phyloP scores from a whole-genome alignment of 2,888 invertebrate genomes.

The Globia sparganii region DNA sequence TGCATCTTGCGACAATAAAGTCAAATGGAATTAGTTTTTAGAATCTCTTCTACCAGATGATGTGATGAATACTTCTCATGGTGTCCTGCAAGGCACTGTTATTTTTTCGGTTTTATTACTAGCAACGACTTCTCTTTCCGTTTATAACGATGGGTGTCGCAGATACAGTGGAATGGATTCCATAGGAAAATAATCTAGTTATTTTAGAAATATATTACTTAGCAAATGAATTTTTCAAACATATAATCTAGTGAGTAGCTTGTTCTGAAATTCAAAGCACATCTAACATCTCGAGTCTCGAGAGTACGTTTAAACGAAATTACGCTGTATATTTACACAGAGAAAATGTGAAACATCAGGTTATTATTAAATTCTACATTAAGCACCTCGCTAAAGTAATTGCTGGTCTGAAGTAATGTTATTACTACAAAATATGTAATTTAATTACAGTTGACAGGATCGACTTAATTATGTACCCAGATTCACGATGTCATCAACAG shows the following conservation, averaged over 20 bases:
- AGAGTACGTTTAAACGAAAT: conserved; percentile 24
- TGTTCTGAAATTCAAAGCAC: conserved; percentile 22
- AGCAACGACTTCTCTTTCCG: neutral
- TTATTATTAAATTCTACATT: conserved; percentile 59
- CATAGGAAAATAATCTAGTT: neutral
- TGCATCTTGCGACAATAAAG: conserved; percentile 44
- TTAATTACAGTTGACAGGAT: conserved; percentile 61
- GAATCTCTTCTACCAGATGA: neutral
- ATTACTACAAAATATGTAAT: conserved; percentile 60
- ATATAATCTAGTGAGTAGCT: neutral
- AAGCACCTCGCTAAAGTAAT: conserved; percentile 57
- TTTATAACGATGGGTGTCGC: neutral
- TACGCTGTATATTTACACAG: conserved; percentile 20
- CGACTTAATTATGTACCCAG: conserved; percentile 57
- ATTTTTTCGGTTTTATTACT: neutral
- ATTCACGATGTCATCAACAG: conserved; percentile 55
- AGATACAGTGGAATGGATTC: neutral
- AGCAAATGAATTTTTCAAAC: neutral
- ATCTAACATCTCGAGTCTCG: conserved; percentile 12
- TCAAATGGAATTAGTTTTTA: conserved; percentile 6
- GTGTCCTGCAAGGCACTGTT: neutral
- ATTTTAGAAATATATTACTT: neutral
- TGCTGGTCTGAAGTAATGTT: conserved; percentile 58
- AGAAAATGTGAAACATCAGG: conserved; percentile 39
- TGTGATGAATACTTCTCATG: neutral